Evolutionary conservation across 2,888 invertebrate genomes (phyloP).

Genomic region (Perdita meconis): DNA sequence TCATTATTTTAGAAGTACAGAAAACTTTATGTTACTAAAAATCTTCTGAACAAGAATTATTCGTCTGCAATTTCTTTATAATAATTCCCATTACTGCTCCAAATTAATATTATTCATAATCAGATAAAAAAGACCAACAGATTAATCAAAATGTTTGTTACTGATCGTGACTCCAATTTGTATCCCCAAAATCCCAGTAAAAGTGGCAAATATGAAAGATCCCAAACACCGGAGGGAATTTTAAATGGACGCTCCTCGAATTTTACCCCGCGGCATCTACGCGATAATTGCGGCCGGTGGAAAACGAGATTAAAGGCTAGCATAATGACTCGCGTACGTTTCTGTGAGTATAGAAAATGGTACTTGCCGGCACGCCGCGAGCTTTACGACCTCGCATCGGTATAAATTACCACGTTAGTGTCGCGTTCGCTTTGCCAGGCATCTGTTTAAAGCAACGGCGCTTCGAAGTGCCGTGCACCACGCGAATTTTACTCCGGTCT

Average conservation of each 20-base stretch:
- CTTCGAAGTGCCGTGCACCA: constrained; percentile 16
- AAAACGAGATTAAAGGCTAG: constrained; percentile 22
- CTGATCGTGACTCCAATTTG: no score
- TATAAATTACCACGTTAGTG: constrained; percentile 47
- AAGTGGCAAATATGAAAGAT: not conserved
- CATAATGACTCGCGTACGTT: not conserved
- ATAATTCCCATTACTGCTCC: no score
- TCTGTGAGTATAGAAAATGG: constrained; percentile 4
- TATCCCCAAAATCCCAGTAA: no score
- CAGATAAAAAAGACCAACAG: no score
- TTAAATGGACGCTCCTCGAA: not conserved
- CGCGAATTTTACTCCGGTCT: constrained; percentile 48
- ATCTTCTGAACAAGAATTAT: no score
- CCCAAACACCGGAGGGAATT: not conserved
- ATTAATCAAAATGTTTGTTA: no score
- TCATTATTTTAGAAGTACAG: no score
- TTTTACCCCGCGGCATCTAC: not conserved
- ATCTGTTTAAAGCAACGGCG: constrained; percentile 30
- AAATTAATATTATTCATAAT: no score
- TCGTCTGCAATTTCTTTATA: no score
- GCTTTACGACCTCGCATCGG: constrained; percentile 48
- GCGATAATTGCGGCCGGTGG: constrained; percentile 5
- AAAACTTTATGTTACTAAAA: no score
- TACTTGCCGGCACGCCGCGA: not conserved
- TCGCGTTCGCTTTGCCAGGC: constrained; percentile 13